These are phyloP conservation scores for Montipora sp. DNA, from an alignment of 64 coral and sea anemone genomes.

Conservation along the genomic window DNA sequence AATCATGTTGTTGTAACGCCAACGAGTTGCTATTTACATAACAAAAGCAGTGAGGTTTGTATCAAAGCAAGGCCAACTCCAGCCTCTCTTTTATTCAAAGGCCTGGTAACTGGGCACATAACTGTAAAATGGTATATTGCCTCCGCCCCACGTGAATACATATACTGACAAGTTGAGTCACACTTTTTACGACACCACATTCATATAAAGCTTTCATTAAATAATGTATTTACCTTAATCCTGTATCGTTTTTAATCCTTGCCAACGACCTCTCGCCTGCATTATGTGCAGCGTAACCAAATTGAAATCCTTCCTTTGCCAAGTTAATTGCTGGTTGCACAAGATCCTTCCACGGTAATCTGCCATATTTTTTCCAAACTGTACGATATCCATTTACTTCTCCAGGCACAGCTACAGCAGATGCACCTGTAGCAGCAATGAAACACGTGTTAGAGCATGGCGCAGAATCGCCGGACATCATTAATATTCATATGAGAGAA, in stretches of 20 bases:
- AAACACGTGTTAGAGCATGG: no score
- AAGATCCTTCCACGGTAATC: slow-evolving; percentile 78
- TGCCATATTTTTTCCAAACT: slow-evolving; percentile 95
- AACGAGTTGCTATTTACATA: no score
- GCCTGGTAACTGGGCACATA: no score
- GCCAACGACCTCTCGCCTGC: neutral
- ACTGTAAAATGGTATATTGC: no score
- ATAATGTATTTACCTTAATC: slow-evolving; percentile 36
- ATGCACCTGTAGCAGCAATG: slow-evolving; percentile 50
- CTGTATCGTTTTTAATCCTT: slow-evolving; percentile 2
- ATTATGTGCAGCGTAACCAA: slow-evolving; percentile 54
- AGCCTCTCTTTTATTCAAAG: no score
- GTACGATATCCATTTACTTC: slow-evolving; percentile 83
- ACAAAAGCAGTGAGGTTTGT: no score
- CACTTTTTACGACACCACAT: neutral
- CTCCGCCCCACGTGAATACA: neutral
- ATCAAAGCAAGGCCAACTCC: no score
- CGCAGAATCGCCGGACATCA: no score
- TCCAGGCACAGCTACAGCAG: slow-evolving; percentile 83
- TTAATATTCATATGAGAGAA: no score
- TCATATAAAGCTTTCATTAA: neutral
- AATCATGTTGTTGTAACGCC: no score
- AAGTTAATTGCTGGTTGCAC: slow-evolving; percentile 87
- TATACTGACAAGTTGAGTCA: neutral
- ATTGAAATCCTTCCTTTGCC: slow-evolving; percentile 73